A percentile compares a stretch with the other conserved stretches of the same genome.
phyloP scores from a whole-genome alignment of 2,113 vertebrate species.

The Butastur rufipennis region DNA sequence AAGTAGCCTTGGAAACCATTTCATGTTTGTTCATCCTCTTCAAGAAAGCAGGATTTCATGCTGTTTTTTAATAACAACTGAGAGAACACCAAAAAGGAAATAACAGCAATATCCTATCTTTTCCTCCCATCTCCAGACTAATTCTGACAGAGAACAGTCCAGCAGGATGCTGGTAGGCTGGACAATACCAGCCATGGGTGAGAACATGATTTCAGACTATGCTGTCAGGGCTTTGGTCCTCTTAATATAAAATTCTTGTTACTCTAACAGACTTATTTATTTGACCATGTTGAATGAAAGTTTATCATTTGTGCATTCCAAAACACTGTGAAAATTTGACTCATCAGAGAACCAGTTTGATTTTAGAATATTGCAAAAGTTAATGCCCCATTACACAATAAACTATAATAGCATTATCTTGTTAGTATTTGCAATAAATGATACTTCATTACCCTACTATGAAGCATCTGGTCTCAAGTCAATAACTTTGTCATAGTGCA shows the following conservation, averaged over 20 bases:
- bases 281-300: not conserved
- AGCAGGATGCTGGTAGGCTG: not conserved
- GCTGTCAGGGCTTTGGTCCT: not conserved
- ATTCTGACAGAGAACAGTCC: not conserved
- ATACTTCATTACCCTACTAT: not conserved
- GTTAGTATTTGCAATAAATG: not conserved
- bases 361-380: not conserved
- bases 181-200: not conserved
- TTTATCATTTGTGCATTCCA: not conserved
- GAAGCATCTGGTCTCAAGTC: not conserved
- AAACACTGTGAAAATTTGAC: not conserved
- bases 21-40: not conserved
- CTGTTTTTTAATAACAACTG: not conserved
- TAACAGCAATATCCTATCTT: not conserved
- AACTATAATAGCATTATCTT: not conserved
- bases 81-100: not conserved
- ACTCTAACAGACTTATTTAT: not conserved
- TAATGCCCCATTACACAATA: not conserved
- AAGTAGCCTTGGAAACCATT: not conserved
- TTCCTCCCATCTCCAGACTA: not conserved
- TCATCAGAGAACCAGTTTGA: not conserved
- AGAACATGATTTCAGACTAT: not conserved
- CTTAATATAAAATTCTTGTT: not conserved
- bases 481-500: not conserved
- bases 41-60: not conserved